Conservation (phyloP, 2,113 vertebrate species). For the Pyxicephalus adspersus region DNA sequence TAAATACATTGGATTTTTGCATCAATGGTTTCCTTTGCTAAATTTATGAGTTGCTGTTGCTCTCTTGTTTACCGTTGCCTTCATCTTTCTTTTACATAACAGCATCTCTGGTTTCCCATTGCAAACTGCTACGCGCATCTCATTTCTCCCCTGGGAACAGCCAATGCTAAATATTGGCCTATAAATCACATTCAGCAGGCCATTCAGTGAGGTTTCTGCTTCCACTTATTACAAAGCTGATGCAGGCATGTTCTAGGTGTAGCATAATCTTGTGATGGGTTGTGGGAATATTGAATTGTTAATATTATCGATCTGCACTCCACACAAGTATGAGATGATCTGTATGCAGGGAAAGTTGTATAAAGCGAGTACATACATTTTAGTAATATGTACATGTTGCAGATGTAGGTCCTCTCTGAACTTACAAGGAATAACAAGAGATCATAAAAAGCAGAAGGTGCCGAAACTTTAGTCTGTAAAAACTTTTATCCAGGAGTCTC, state of each 20-base stretch:
- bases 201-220: constrained; percentile 17
- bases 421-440: neutral
- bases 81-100: constrained; percentile 7
- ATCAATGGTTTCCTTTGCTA: neutral
- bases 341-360: constrained; percentile 17
- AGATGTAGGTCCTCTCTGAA: neutral
- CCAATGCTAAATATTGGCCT: constrained; percentile 5
- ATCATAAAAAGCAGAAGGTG: neutral
- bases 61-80: neutral
- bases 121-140: neutral
- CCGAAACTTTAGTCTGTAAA: constrained; percentile 4
- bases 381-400: neutral
- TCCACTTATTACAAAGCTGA: constrained; percentile 19
- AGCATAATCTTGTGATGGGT: constrained; percentile 1
- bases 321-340: constrained; percentile 2
- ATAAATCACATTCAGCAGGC: constrained; percentile 44
- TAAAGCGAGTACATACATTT: neutral
- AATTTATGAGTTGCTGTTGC: neutral
- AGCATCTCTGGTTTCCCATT: neutral
- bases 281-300: constrained; percentile 36
- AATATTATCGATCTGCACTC: constrained; percentile 39
- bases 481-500: constrained; percentile 10
- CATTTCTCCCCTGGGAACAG: constrained; percentile 34
- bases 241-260: neutral
- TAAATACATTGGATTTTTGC: neutral